A percentile compares a stretch with the other conserved stretches of the same genome.
Conservation (phyloP, 1,140 invertebrate species). For the Teleogryllus occipitalis region DNA sequence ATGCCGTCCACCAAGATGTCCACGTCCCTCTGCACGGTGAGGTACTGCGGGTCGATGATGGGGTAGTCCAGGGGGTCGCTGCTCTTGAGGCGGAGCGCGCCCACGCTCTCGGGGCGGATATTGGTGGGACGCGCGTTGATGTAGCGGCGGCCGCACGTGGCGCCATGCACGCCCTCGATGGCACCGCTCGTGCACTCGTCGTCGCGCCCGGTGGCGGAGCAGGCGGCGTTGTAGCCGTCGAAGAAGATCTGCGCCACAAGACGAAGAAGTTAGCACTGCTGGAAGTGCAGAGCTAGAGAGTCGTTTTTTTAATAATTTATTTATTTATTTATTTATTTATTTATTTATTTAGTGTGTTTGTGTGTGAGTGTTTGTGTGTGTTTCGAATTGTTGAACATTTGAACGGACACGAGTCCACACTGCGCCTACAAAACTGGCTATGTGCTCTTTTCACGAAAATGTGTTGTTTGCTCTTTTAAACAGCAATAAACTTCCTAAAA, state of each 20-base stretch:
- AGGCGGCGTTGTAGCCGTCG: slow-evolving; percentile 36
- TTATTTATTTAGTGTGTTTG: slow-evolving; percentile 18
- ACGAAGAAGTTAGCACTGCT: not conserved
- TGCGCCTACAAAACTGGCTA: too few relatives aligned
- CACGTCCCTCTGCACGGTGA: not conserved
- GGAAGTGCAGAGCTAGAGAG: not conserved
- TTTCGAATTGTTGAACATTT: not conserved
- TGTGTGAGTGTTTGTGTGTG: slow-evolving; percentile 8
- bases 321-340: slow-evolving; percentile 19
- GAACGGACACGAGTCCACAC: too few relatives aligned
- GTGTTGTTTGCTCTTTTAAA: too few relatives aligned
- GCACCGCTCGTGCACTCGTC: slow-evolving; percentile 33
- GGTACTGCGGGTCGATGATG: slow-evolving; percentile 11
- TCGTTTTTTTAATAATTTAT: slow-evolving; percentile 7
- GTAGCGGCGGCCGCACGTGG: slow-evolving; percentile 24
- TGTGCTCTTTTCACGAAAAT: too few relatives aligned
- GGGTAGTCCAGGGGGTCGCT: slow-evolving; percentile 15
- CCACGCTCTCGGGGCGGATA: slow-evolving; percentile 23
- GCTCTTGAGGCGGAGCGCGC: slow-evolving; percentile 3
- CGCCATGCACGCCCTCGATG: slow-evolving; percentile 13
- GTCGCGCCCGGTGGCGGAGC: slow-evolving; percentile 32
- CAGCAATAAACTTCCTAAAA: too few relatives aligned
- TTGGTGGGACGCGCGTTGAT: slow-evolving; percentile 7
- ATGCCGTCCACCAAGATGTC: slow-evolving; percentile 32
- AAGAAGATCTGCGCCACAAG: slow-evolving; percentile 32